Percentiles rank a stretch among this genome's conserved stretches.
Evolutionary conservation across 2,797 vertebrate species (phyloP).

Genomic region (Gymnoscopelus microlampas): DNA sequence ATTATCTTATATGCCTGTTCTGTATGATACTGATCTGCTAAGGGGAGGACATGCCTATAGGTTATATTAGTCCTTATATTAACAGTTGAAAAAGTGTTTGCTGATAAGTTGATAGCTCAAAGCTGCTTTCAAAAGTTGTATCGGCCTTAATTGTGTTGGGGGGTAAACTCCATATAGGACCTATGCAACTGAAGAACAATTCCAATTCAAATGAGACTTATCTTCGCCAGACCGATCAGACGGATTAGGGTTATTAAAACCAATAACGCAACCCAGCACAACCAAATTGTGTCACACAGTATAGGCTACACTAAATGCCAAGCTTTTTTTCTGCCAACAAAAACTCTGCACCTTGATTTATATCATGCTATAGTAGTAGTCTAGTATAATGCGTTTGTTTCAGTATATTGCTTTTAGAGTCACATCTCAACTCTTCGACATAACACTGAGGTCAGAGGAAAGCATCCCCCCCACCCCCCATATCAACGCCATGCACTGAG

Average conservation of each 20-base stretch:
- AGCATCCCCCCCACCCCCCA: too few relatives aligned
- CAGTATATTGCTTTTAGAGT: neutral
- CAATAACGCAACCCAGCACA: conserved; percentile 81
- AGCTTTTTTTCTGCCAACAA: conserved; percentile 34
- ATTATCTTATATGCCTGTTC: too few relatives aligned
- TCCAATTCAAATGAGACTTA: conserved; percentile 88
- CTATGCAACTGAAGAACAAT: conserved; percentile 73
- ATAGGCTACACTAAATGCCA: too few relatives aligned
- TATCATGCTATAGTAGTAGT: too few relatives aligned
- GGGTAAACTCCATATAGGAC: conserved; percentile 74
- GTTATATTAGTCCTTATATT: neutral
- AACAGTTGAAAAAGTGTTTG: conserved; percentile 27
- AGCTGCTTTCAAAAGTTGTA: conserved; percentile 77
- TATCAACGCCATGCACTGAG: too few relatives aligned
- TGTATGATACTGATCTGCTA: too few relatives aligned
- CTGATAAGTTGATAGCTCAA: conserved; percentile 59
- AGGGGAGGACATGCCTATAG: neutral
- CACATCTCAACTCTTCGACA: too few relatives aligned
- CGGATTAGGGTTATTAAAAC: conserved; percentile 92
- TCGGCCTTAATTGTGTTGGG: conserved; percentile 81
- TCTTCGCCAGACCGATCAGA: conserved; percentile 90
- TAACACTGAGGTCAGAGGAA: too few relatives aligned
- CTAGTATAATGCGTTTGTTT: neutral
- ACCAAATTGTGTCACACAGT: conserved; percentile 66
- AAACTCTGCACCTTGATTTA: neutral